Evolutionary conservation across 2,113 vertebrate species (phyloP).

Genomic region (Lamprologus speciosus): DNA sequence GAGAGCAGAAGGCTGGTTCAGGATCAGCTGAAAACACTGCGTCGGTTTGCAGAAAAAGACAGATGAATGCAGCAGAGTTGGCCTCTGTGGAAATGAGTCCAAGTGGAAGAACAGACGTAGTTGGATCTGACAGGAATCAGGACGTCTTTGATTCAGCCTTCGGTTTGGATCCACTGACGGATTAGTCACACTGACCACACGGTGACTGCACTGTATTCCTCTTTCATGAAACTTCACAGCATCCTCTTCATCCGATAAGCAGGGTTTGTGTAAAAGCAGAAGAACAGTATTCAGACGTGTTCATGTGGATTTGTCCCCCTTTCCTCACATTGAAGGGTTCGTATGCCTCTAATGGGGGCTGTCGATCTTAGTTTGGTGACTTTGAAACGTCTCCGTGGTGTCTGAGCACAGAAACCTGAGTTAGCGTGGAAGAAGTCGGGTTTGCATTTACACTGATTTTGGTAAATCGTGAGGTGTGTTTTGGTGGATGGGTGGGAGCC

Average conservation of each 20-base stretch:
- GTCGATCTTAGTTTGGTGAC: neutral
- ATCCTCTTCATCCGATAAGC: neutral
- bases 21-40: neutral
- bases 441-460: conserved; percentile 22
- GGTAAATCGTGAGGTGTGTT: neutral
- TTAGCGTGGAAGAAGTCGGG: conserved; percentile 20
- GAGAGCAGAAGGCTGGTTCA: neutral
- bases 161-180: neutral
- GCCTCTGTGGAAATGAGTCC: neutral
- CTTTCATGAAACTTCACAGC: neutral
- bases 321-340: neutral
- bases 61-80: neutral
- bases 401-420: conserved; percentile 16
- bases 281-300: neutral
- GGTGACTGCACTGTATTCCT: neutral
- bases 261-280: neutral
- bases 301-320: neutral
- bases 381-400: conserved; percentile 6
- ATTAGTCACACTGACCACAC: neutral
- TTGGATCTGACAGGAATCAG: neutral
- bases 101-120: neutral
- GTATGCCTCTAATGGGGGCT: neutral
- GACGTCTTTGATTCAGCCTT: neutral
- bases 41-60: neutral
- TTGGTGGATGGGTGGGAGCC: neutral